Conservation (phyloP, 2,888 invertebrate species). For the Brenthis ino region DNA sequence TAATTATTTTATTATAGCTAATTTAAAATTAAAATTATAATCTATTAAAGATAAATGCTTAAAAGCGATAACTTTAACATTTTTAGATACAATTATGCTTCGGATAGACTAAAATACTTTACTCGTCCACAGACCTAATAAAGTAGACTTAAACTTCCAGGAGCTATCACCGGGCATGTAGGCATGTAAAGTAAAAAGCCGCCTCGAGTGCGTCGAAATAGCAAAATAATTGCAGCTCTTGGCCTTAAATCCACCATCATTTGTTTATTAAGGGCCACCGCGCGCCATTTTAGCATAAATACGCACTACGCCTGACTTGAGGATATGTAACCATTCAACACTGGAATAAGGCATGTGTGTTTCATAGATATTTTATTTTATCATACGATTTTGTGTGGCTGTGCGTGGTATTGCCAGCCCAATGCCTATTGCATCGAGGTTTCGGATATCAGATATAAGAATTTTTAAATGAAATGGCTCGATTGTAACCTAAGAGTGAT, state of each 20-base stretch:
- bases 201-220: constrained; percentile 63
- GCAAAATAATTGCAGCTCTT: constrained; percentile 72
- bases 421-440: too few relatives aligned
- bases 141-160: constrained; percentile 32
- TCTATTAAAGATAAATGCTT: background rate
- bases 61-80: background rate
- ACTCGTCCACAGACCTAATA: constrained; percentile 20
- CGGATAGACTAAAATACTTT: constrained; percentile 25
- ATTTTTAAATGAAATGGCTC: too few relatives aligned
- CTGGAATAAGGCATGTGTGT: background rate
- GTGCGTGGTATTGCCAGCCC: too few relatives aligned
- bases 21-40: background rate
- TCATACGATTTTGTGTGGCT: too few relatives aligned
- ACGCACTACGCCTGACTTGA: constrained; percentile 40
- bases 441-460: too few relatives aligned
- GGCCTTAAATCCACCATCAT: constrained; percentile 74
- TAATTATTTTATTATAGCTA: background rate
- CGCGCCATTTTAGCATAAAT: constrained; percentile 72
- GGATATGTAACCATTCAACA: constrained; percentile 21
- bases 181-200: constrained; percentile 64
- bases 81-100: constrained; percentile 19
- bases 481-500: too few relatives aligned
- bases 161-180: constrained; percentile 38
- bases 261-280: constrained; percentile 74
- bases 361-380: background rate